Base-by-base conservation (phyloP, 2,797 vertebrate species). In the Oryzias sinensis region DNA sequence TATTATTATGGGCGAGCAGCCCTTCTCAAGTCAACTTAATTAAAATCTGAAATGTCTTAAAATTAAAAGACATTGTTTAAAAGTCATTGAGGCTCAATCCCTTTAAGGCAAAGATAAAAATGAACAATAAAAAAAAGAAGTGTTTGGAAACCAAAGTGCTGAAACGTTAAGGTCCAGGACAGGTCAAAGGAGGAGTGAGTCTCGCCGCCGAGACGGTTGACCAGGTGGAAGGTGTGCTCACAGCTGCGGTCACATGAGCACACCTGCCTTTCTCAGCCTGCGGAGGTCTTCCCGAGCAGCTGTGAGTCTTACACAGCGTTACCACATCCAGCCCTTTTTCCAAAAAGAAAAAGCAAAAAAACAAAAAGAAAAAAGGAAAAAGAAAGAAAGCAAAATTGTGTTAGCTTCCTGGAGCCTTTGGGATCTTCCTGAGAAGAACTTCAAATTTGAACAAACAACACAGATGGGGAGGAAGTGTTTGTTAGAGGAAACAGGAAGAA, bases 311-410 rank as follows among this genome's bases (percentile, higher is more conserved):
- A 85, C 59, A 75, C 58, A 82, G 78, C 66, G 72, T 88, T 89
- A 92, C 73, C 83, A 87, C 74, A 70, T 78, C 86, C 87, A 90
- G 78, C 86, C 91, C 91, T 92, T 91, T 74, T 87, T 88, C 86
- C 59, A 87, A 90, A 88, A 65, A 70, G 56, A 85, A 80, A 40
- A n/a, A 18, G 18, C 18, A 14, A 1, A 13, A 25, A 25, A 17
- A 14, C 0, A 4, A 46, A 46, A 40, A 22, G 17, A 47, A 20
- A 18, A 37, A 17, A 7, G 7, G 8, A 22, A 92, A 63, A 91
- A 59, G 90, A 45, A 90, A 73, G 91, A 53, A 90, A 66, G 69
- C 61, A 87, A 83, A 33, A 11, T 11, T 11, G 8, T 33, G 33
- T 90, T 88, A 92, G 82, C 84, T 85, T 79, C 40, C 73, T 29